Conservation (phyloP, 2,113 vertebrate genomes). For the Oenanthe melanoleuca region DNA sequence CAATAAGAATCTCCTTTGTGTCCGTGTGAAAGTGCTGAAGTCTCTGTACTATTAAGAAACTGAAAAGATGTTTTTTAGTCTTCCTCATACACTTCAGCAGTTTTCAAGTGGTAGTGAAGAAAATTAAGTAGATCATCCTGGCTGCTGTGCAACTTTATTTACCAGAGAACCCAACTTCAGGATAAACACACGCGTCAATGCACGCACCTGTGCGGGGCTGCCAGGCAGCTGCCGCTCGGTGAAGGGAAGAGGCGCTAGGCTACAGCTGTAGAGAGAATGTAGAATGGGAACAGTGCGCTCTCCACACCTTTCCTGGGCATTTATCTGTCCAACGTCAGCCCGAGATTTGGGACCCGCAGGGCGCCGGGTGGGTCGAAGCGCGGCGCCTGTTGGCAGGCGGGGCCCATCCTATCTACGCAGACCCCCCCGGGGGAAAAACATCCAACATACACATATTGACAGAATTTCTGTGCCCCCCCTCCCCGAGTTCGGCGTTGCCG, state of each 20-base stretch:
- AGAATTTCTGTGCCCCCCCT: neutral
- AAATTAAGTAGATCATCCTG: neutral
- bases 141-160: neutral
- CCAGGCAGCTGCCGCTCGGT: neutral
- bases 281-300: accelerated
- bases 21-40: neutral
- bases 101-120: neutral
- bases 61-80: neutral
- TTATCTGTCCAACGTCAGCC: accelerated
- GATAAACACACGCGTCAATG: accelerated
- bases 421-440: accelerated
- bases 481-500: neutral
- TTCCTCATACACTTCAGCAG: neutral
- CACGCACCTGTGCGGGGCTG: neutral
- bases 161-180: neutral
- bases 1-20: constrained; percentile 48
- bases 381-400: neutral
- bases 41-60: neutral
- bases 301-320: accelerated
- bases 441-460: accelerated
- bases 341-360: neutral
- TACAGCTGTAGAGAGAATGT: neutral
- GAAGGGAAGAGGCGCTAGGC: neutral
- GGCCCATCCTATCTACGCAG: accelerated
- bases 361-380: neutral